Base-by-base conservation (phyloP, 2,888 invertebrate genomes). In the Resseliella maxima region DNA sequence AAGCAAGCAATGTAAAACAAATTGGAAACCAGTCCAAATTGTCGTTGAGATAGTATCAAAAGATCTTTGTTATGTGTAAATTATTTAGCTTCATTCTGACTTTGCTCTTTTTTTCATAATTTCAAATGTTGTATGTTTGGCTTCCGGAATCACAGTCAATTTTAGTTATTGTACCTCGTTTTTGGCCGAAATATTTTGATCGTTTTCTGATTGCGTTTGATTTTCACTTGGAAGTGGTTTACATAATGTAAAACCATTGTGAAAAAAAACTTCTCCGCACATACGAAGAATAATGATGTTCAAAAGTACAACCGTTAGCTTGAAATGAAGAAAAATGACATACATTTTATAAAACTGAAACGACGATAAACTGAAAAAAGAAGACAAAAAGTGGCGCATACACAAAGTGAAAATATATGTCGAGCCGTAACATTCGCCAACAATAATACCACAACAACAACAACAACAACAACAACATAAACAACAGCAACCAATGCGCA, bases 11-110 rank as follows among this genome's bases (percentile, higher is more conserved):
- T n/a, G n/a, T n/a, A 50, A 50, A 72, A 31, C 72, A 72, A 72
- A 72, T 31, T 72, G 72, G 72, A 72, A 72, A 72, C 72, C 12
- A 72, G 72, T 27, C 15, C 31, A 72, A 72, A 72, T 35, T 31
- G 72, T 72, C 72, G 31, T 72, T 72, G 72, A 72, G 72, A 72
- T 72, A 72, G 3, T 72, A 72, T 72, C 72, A 72, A 72, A n/a
- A n/a, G 15, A 31, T 72, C 72, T 72, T 72, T 27, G 72, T 72
- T 72, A 72, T 72, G 31, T 72, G 72, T 72, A 31, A 72, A 72
- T 72, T 72, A 72, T 31, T 72, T 31, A 72, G 31, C 27, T 31
- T 35, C 72, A 59, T 59, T 59, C 24, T 59, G 2, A 18, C 27
- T 2, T 59, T 59, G 59, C 8, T 18, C 18, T 18, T 50, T 50